Evolutionary conservation across 2,888 invertebrate genomes (phyloP), one percentile per base, ranked within the genome.

Genomic region (Dynastes hyllus): DNA sequence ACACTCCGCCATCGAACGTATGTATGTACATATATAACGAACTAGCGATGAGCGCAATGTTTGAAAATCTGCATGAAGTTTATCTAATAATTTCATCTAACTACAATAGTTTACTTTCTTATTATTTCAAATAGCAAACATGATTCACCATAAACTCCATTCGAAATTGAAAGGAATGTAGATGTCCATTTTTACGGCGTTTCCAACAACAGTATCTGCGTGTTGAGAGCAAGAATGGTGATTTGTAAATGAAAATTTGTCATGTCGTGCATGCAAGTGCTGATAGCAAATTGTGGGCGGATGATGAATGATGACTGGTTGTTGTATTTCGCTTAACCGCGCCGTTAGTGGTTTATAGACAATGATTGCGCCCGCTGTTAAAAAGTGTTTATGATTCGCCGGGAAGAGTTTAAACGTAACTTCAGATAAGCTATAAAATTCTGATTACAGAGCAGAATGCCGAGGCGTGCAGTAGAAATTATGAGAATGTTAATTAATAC

Each of bases 241-340:
- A 69, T 69, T 69, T 69, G 69, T 51, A 69, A 69, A 69, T 29
- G 27, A 51, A 51, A 69, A 69, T 51, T 50, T 69, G 69, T 51
- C 69, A 69, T 69, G 51, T 69, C 50, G 69, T 51, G 51, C 69
- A 69, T 50, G 69, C 51, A 51, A 51, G 69, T 69, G 51, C 69
- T 69, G 69, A 69, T 69, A 69, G 69, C 51, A 69, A 69, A 51
- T 69, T 69, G 69, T 69, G 40, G 69, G 50, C 69, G 69, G 69
- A 69, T 69, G 69, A 69, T 51, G 40, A 69, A 69, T 51, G 50
- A 69, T 69, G 51, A 69, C 69, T 45, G 27, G 27, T 27, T 45
- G 69, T 69, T 50, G 50, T 51, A 27, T 69, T 69, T 69, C 69
- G 51, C 29, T 51, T 29, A 69, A 69, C 69, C 69, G 29, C 69